Evolutionary conservation across 2,888 invertebrate species (phyloP).

Genomic region (Heliconius ismenius): DNA sequence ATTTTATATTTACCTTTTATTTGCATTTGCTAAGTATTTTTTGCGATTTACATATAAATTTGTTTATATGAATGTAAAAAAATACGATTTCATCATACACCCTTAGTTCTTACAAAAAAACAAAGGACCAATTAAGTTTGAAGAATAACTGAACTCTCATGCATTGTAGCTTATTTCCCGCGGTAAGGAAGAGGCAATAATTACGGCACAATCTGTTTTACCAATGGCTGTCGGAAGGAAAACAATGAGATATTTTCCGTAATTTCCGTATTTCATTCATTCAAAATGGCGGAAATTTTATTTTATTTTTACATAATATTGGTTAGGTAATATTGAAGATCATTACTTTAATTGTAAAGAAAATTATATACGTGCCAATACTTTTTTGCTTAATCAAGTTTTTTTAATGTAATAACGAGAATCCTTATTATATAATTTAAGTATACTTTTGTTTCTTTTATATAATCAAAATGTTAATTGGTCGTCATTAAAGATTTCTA

Average conservation of each 20-base stretch:
- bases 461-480: conserved; percentile 4
- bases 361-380: neutral
- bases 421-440: conserved; percentile 6
- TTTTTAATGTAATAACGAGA: conserved; percentile 1
- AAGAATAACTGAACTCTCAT: conserved; percentile 12
- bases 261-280: conserved; percentile 37
- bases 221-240: conserved; percentile 50
- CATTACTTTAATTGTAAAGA: conserved; percentile 28
- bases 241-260: conserved; percentile 49
- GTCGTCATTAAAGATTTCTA: conserved; percentile 5
- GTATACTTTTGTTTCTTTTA: conserved; percentile 3
- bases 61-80: neutral
- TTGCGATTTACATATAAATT: neutral
- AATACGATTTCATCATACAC: neutral
- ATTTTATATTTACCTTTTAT: neutral
- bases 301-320: conserved; percentile 40
- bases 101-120: conserved; percentile 14
- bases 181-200: conserved; percentile 34
- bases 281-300: conserved; percentile 37
- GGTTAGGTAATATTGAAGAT: conserved; percentile 32
- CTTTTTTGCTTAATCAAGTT: conserved; percentile 5
- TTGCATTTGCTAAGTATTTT: neutral
- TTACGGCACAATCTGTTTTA: conserved; percentile 38
- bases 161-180: conserved; percentile 32
- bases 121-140: conserved; percentile 25